Base-by-base conservation (phyloP, 2,888 invertebrate species). In the Physocephala rufipes region DNA sequence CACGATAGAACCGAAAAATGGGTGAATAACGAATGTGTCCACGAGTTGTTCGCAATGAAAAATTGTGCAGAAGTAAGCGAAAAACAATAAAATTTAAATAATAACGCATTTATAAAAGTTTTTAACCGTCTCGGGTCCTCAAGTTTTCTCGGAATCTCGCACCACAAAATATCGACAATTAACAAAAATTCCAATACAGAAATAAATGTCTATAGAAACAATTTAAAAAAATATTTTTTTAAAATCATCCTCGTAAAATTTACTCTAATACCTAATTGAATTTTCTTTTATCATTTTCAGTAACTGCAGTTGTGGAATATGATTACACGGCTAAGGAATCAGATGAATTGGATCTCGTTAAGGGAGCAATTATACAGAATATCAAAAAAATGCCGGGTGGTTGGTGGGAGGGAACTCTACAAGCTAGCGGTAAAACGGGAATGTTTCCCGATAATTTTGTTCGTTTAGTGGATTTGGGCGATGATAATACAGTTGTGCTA, bases 371-470 rank as follows among this genome's bases (percentile, higher is more conserved):
- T 74, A 91, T 96, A 79, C 91, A 90, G 76, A 92, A 93, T 82
- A 94, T 96, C 67, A 90, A 91, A 80, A 89, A 91, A 78, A 89
- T 92, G 80, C 89, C 91, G 36, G 95, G 93, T 70, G 96, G 96
- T 73, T 97, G 97, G 96, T 95, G 94, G 93, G 91, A 94, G 85
- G 96, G 96, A n/a, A 92, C 92, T 73, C 87, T 96, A 69, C 88
- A 89, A 78, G 74, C 82, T 67, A 88, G 88, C 72, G 94, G 95
- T 72, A 91, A 91, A 80, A 90, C 90, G 74, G 96, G 96, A 79
- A 91, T 96, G 90, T 97, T 97, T 87, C 96, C 96, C 2, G 96
- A 96, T 85, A 96, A 95, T 87, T 96, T 95, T 88, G 96, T 96
- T 24, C 90, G 91, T 78, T 87, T 93, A 76, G 82, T 90, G 70